Evolutionary conservation across 2,113 vertebrate species (phyloP).

Genomic region (Oryctolagus cuniculus): mOryCun1.1 NC_091435.1:105249501-105250000

Average conservation of each 20-base stretch:
- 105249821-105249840: background rate
- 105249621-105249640: background rate
- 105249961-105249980: background rate
- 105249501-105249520: background rate
- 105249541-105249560: background rate
- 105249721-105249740: background rate
- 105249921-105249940: background rate
- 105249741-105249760: background rate
- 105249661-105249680: background rate
- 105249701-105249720: background rate
- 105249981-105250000: background rate
- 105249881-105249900: background rate
- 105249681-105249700: background rate
- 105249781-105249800: background rate
- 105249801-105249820: background rate
- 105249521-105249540: background rate
- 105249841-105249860: background rate
- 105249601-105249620: background rate
- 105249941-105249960: slow-evolving; percentile 42
- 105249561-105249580: background rate
- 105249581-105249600: slow-evolving; percentile 25
- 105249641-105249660: background rate
- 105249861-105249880: slow-evolving; percentile 5
- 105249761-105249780: background rate
- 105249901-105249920: slow-evolving; percentile 48